A percentile compares a stretch with the other conserved stretches of the same genome.
Conservation (phyloP, 2,888 invertebrate genomes). For the Mayetiola destructor region DNA sequence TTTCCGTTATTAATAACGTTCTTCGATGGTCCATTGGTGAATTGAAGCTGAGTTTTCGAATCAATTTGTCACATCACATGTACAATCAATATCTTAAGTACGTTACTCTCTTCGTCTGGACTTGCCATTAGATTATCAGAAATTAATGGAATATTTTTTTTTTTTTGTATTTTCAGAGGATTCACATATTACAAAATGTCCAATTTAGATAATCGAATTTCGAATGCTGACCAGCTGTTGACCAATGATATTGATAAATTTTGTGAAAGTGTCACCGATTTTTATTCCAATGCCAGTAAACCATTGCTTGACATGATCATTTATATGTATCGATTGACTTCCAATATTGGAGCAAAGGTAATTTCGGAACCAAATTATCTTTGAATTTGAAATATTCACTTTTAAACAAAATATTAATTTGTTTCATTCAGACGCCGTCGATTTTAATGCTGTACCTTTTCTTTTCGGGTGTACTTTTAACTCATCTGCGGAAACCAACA, state of each 20-base stretch:
- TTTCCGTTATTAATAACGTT: constrained; percentile 85
- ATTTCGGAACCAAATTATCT: constrained; percentile 16
- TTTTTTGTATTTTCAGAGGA: constrained; percentile 41
- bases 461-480: constrained; percentile 72
- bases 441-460: constrained; percentile 78
- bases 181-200: constrained; percentile 95
- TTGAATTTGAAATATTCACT: not conserved
- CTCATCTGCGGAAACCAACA: constrained; percentile 75
- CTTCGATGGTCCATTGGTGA: constrained; percentile 91
- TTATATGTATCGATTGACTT: constrained; percentile 79
- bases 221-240: constrained; percentile 89
- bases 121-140: not conserved
- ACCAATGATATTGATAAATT: constrained; percentile 97
- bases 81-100: constrained; percentile 87
- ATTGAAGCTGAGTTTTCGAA: constrained; percentile 77
- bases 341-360: constrained; percentile 68
- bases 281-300: constrained; percentile 94
- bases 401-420: constrained; percentile 15
- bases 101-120: constrained; percentile 32
- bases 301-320: constrained; percentile 88
- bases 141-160: constrained; percentile 13
- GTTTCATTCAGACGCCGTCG: constrained; percentile 62
- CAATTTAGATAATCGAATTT: constrained; percentile 85
- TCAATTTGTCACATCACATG: constrained; percentile 72
- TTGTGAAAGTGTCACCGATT: constrained; percentile 85